These are phyloP conservation scores for Scaptomyza tumidula DNA, from an alignment of 2,888 invertebrate genomes.

Conservation along the genomic window DNA sequence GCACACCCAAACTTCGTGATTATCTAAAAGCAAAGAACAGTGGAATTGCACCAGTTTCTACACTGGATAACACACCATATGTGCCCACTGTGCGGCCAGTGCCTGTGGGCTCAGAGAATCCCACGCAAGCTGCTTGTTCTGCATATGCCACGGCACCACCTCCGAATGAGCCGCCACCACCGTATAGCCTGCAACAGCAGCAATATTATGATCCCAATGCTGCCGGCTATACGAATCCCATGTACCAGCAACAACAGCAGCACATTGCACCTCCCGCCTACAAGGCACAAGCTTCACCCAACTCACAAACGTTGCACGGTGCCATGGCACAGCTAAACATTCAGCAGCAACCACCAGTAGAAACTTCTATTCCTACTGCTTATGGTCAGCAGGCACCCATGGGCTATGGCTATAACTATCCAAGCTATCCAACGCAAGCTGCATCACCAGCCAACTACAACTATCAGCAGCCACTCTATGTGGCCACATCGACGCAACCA, in stretches of 20 bases:
- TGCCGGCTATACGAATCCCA: conserved; percentile 83
- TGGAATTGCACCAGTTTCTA: conserved; percentile 73
- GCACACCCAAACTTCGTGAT: conserved; percentile 92
- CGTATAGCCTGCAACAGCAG: conserved; percentile 79
- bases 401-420: conserved; percentile 54
- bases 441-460: conserved; percentile 38
- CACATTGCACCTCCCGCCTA: conserved; percentile 83
- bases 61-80: conserved; percentile 43
- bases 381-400: conserved; percentile 38
- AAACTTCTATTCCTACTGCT: neutral
- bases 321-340: conserved; percentile 68
- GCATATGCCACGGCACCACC: conserved; percentile 75
- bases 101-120: conserved; percentile 89
- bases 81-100: conserved; percentile 88
- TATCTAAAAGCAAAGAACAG: conserved; percentile 88
- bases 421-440: conserved; percentile 29
- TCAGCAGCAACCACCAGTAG: conserved; percentile 38
- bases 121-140: conserved; percentile 80
- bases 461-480: conserved; percentile 70
- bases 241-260: conserved; percentile 82
- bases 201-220: conserved; percentile 80
- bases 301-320: conserved; percentile 72
- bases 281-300: conserved; percentile 77
- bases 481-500: conserved; percentile 64
- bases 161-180: conserved; percentile 82